Percentiles rank a stretch among this genome's conserved stretches.
Conservation (phyloP, 1,140 invertebrate species). For the Heliconius congener region DNA sequence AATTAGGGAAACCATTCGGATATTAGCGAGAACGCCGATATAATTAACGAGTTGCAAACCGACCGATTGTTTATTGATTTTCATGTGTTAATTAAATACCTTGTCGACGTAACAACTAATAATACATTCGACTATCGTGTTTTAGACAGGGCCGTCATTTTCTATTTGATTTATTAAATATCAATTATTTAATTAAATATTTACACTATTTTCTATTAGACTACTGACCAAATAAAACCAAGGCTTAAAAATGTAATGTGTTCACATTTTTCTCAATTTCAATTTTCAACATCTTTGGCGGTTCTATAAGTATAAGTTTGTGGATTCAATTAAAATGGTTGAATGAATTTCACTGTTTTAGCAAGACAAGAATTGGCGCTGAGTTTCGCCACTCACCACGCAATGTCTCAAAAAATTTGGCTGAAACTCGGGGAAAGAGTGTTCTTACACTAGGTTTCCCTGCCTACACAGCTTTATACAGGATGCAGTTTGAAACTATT, state of each 20-base stretch:
- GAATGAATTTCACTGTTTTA: too few species aligned
- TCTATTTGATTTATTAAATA: too few species aligned
- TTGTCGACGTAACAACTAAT: background rate
- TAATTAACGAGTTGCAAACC: constrained; percentile 28
- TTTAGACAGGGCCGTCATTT: background rate
- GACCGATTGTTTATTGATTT: background rate
- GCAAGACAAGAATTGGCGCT: too few species aligned
- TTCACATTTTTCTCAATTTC: background rate
- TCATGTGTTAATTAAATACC: constrained; percentile 6
- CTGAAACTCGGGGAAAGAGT: too few species aligned
- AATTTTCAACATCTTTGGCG: background rate
- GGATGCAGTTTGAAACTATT: too few species aligned
- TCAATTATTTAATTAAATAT: too few species aligned
- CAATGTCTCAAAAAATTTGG: too few species aligned
- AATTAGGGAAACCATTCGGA: constrained; percentile 27
- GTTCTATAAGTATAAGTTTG: too few species aligned
- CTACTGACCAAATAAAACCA: background rate
- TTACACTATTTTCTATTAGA: background rate
- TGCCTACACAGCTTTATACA: too few species aligned
- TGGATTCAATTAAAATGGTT: too few species aligned
- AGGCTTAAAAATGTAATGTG: background rate
- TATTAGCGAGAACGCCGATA: constrained; percentile 20
- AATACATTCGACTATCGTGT: background rate
- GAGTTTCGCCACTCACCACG: too few species aligned
- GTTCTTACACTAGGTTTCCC: too few species aligned